A percentile compares a stretch with the other conserved stretches of the same genome.
These are phyloP conservation scores for Phalera bucephala DNA, from an alignment of 2,888 invertebrate genomes.

Conservation along the genomic window DNA sequence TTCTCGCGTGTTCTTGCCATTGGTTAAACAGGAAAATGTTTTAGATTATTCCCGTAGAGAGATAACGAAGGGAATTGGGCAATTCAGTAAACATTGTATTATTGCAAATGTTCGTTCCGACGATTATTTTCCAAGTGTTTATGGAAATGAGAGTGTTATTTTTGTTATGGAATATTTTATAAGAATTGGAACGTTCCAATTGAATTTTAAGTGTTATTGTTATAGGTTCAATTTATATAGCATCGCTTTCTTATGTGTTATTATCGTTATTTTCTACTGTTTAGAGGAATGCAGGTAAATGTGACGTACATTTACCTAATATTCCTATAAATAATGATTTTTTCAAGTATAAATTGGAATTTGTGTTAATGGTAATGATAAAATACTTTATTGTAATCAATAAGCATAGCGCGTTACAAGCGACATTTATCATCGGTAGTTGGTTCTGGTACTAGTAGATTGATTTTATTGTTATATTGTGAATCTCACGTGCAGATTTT, in stretches of 20 bases:
- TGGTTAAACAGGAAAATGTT: conserved; percentile 25
- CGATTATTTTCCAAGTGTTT: conserved; percentile 30
- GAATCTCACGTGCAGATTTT: too few relatives aligned
- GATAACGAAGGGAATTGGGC: conserved; percentile 22
- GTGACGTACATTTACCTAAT: too few relatives aligned
- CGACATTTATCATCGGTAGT: too few relatives aligned
- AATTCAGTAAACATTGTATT: conserved; percentile 23
- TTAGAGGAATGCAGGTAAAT: too few relatives aligned
- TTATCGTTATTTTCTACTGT: too few relatives aligned
- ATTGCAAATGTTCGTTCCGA: conserved; percentile 20
- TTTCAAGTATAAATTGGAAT: too few relatives aligned
- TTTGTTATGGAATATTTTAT: conserved; percentile 22
- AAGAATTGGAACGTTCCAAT: conserved; percentile 13
- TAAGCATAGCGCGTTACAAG: too few relatives aligned
- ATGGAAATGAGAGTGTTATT: conserved; percentile 23
- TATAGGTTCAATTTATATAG: background rate
- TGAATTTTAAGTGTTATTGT: conserved; percentile 1
- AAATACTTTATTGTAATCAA: too few relatives aligned
- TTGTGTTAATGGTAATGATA: too few relatives aligned
- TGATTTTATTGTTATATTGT: too few relatives aligned
- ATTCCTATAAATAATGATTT: too few relatives aligned
- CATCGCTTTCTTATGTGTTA: background rate
- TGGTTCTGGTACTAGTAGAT: too few relatives aligned
- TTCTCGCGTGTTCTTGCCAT: conserved; percentile 21
- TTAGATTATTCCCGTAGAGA: conserved; percentile 22